Percentiles rank a stretch among this genome's conserved stretches.
phyloP scores from a whole-genome alignment of 2,888 invertebrate genomes.

The Automeris io region DNA sequence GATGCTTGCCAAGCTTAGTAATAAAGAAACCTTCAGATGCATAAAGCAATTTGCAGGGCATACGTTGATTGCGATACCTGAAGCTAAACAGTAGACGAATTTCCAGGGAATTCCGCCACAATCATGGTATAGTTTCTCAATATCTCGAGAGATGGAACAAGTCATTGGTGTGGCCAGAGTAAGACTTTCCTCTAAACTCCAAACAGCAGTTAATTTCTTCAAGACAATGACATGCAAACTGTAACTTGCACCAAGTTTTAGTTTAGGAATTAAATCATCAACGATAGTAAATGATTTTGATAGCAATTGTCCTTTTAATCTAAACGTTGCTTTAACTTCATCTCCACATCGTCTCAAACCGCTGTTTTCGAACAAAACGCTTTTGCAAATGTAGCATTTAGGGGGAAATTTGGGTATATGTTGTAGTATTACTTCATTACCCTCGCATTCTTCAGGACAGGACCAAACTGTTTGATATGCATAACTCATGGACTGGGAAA shows the following conservation, averaged over 20 bases:
- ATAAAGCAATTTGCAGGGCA: slow-evolving; percentile 60
- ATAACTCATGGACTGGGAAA: slow-evolving; percentile 47
- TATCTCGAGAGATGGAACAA: slow-evolving; percentile 35
- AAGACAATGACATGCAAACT: slow-evolving; percentile 34
- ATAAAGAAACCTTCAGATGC: slow-evolving; percentile 55
- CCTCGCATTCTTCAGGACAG: slow-evolving; percentile 67
- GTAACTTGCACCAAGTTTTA: slow-evolving; percentile 44
- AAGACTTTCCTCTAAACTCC: slow-evolving; percentile 43
- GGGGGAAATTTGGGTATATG: slow-evolving; percentile 56
- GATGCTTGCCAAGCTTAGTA: slow-evolving; percentile 57
- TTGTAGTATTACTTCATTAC: slow-evolving; percentile 52
- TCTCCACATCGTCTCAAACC: slow-evolving; percentile 59
- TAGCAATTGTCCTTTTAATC: slow-evolving; percentile 27
- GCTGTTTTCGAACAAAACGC: slow-evolving; percentile 56
- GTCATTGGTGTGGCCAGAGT: slow-evolving; percentile 36
- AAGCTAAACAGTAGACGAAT: slow-evolving; percentile 62
- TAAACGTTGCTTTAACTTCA: slow-evolving; percentile 44
- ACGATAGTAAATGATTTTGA: slow-evolving; percentile 37
- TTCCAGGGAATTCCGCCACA: slow-evolving; percentile 55
- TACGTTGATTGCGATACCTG: slow-evolving; percentile 48
- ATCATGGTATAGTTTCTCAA: slow-evolving; percentile 38
- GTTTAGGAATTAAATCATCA: slow-evolving; percentile 48
- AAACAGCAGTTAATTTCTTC: slow-evolving; percentile 41
- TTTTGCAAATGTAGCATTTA: slow-evolving; percentile 53
- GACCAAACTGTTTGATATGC: slow-evolving; percentile 64